These are phyloP conservation scores for Myiagra hebetior DNA, from an alignment of 2,113 vertebrate genomes.

Conservation along the genomic window DNA sequence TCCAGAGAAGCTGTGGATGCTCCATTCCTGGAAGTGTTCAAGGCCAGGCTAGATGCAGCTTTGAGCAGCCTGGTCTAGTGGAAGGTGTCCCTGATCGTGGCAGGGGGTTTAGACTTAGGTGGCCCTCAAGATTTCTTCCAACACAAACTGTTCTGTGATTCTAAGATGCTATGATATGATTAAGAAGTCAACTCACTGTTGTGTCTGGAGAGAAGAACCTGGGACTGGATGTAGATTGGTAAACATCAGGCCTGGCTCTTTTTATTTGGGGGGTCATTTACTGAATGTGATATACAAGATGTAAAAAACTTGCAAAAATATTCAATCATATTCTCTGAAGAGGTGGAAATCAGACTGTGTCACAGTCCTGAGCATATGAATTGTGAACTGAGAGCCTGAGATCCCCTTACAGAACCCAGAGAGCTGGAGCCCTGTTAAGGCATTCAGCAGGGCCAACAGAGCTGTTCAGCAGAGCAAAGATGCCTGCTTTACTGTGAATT, in stretches of 20 bases:
- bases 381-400: neutral
- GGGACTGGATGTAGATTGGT: neutral
- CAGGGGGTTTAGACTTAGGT: neutral
- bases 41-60: neutral
- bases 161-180: neutral
- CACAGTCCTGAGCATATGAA: neutral
- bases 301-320: neutral
- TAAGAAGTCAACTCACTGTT: neutral
- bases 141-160: neutral
- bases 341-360: neutral
- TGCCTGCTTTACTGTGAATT: neutral
- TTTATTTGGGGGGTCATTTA: neutral
- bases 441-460: neutral
- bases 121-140: neutral
- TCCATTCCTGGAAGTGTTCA: neutral
- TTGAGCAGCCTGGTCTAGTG: neutral
- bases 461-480: neutral
- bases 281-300: neutral
- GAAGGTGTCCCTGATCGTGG: accelerated
- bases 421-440: neutral
- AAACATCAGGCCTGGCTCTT: neutral
- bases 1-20: neutral
- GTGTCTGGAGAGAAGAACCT: neutral
- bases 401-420: neutral
- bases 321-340: neutral